These are phyloP conservation scores for Solen grandis DNA, from an alignment of 1,140 invertebrate genomes.

Conservation along the genomic window DNA sequence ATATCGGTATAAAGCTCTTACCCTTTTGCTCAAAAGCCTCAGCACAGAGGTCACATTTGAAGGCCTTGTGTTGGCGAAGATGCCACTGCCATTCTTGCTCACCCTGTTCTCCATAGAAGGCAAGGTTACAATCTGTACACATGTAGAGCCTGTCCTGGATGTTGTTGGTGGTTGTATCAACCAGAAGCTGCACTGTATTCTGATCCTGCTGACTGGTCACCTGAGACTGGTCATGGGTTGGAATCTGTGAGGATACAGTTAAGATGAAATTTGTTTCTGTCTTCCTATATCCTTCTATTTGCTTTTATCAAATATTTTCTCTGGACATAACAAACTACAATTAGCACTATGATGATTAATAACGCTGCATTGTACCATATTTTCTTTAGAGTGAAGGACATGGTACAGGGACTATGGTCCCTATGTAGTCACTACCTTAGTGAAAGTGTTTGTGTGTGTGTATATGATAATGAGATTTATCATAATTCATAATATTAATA, in stretches of 20 bases:
- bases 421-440: too few relatives aligned
- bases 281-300: too few relatives aligned
- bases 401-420: too few relatives aligned
- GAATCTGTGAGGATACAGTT: background rate
- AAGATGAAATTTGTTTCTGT: too few relatives aligned
- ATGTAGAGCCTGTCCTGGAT: slow-evolving; percentile 47
- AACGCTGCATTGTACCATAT: too few relatives aligned
- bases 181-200: slow-evolving; percentile 39
- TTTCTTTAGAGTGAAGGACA: too few relatives aligned
- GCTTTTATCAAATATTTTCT: too few relatives aligned
- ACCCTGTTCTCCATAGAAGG: slow-evolving; percentile 50
- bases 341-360: too few relatives aligned
- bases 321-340: too few relatives aligned
- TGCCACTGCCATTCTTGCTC: slow-evolving; percentile 54
- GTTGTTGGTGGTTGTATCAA: slow-evolving; percentile 43
- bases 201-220: slow-evolving; percentile 9
- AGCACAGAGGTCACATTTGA: slow-evolving; percentile 48
- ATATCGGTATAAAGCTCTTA: background rate
- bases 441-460: too few relatives aligned
- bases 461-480: too few relatives aligned
- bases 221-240: background rate
- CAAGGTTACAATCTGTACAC: slow-evolving; percentile 54
- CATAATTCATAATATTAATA: too few relatives aligned
- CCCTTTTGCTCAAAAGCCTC: slow-evolving; percentile 47
- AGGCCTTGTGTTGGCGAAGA: slow-evolving; percentile 44